A percentile compares a stretch with the other conserved stretches of the same genome.
Conservation (phyloP, 1,140 invertebrate species). For the Meteorus sp. region DNA sequence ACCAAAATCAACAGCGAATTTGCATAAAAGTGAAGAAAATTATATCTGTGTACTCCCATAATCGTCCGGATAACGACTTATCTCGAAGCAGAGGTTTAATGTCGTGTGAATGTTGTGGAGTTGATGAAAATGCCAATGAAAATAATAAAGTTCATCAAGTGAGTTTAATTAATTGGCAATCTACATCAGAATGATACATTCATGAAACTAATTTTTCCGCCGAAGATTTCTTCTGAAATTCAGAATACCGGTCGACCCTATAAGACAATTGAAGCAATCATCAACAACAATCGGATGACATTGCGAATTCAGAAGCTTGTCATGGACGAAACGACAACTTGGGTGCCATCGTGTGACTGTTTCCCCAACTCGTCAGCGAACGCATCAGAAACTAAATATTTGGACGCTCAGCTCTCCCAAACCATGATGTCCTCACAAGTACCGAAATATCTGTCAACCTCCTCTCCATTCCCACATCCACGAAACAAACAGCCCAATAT, state of each 20-base stretch:
- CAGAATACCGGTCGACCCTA: conserved; percentile 38
- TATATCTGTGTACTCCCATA: no score
- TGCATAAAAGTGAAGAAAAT: no score
- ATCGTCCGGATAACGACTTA: no score
- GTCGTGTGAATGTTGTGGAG: no score
- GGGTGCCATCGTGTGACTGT: conserved; percentile 35
- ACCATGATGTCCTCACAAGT: conserved; percentile 8
- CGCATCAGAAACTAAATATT: conserved; percentile 7
- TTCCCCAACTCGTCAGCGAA: neutral
- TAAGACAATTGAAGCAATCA: conserved; percentile 46
- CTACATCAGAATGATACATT: neutral
- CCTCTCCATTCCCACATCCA: no score
- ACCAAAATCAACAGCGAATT: no score
- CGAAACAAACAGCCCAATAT: conserved; percentile 19
- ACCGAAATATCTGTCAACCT: neutral
- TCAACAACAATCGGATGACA: conserved; percentile 49
- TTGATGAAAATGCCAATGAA: no score
- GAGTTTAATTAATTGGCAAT: no score
- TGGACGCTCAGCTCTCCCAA: conserved; percentile 11
- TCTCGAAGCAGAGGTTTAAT: no score
- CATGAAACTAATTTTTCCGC: neutral
- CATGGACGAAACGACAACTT: conserved; percentile 22
- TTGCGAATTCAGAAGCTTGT: conserved; percentile 43
- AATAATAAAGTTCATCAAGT: no score
- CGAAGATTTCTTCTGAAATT: conserved; percentile 41